Evolutionary conservation across 64 coral and sea anemone genomes (phyloP).

Genomic region (Montipora capricornis): DNA sequence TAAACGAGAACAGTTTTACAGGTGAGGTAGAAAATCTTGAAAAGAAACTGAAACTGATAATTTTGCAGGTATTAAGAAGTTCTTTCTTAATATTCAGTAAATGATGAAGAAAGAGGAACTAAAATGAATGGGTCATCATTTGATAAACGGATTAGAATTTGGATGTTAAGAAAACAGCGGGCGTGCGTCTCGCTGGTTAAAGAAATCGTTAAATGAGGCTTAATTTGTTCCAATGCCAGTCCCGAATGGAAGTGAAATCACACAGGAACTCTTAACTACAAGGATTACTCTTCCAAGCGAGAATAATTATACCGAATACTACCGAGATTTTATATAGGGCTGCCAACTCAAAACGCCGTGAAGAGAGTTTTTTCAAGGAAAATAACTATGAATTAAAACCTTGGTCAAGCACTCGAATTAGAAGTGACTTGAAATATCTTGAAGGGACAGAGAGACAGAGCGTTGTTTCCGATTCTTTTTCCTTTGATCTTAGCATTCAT

Average conservation of each 20-base stretch:
- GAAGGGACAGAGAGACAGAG: background rate
- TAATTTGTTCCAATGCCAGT: background rate
- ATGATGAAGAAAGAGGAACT: background rate
- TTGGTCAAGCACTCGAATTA: background rate
- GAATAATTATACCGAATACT: background rate
- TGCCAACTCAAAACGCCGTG: background rate
- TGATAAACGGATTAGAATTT: background rate
- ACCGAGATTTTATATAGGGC: background rate
- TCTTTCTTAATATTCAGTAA: background rate
- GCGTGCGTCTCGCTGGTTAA: background rate
- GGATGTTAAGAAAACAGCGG: background rate
- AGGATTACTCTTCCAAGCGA: constrained; percentile 48
- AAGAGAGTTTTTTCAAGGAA: background rate
- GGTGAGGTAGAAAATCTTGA: background rate
- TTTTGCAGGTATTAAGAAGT: background rate
- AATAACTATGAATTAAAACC: background rate
- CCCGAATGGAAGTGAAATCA: constrained; percentile 15
- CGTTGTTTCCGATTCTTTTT: constrained; percentile 11
- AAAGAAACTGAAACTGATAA: background rate
- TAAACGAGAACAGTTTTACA: background rate
- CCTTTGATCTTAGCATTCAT: background rate
- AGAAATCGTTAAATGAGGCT: background rate
- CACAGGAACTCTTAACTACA: constrained; percentile 24
- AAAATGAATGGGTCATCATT: constrained; percentile 30
- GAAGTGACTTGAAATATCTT: background rate